Evolutionary conservation across 2,113 vertebrate genomes (phyloP), one percentile per base, ranked within the genome.

Genomic region (Carollia perspicillata): DNA sequence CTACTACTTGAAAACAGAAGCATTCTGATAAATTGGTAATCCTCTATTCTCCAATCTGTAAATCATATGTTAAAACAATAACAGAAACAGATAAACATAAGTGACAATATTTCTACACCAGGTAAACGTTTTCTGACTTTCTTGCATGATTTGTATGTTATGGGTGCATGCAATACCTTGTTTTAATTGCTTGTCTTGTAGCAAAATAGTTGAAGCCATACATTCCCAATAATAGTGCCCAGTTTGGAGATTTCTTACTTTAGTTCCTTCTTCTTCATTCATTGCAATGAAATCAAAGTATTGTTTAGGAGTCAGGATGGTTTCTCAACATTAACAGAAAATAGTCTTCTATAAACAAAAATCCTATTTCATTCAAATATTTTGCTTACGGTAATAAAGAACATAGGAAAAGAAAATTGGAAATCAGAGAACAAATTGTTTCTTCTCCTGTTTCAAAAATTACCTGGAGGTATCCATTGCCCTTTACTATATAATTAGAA

Each of bases 401-500:
- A 0, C 35, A 85, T 23, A 95, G 40, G 37, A 92, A 94, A 92
- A 95, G 40, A 85, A 16, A 95, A 88, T 68, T 35, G 40, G 30
- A 84, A 94, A 72, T 74, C 90, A 95, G 53, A 94, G 74, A 91
- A 95, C 65, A 95, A 84, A 95, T 79, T 71, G 33, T 89, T 96
- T 95, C 42, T 94, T 97, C 80, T 94, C 37, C 71, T 96, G 40
- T 68, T 95, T 95, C 90, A 95, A 92, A 97, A 80, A 94, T 95
- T 94, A 95, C 77, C 79, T 95, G 84, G 58, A 95, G 93, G 80
- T 94, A 65, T 95, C 95, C 66, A 17, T 85, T 97, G 90, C 40
- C 71, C 81, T 97, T 92, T 95, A 35, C 69, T 81, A 84, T 92
- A 78, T 89, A 94, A 96, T 96, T 95, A 97, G 72, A 89, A 96